Percentiles rank a stretch among this genome's conserved stretches.
These are phyloP conservation scores for Puma concolor DNA, from an alignment of 2,113 vertebrate species.

Conservation along the genomic window DNA sequence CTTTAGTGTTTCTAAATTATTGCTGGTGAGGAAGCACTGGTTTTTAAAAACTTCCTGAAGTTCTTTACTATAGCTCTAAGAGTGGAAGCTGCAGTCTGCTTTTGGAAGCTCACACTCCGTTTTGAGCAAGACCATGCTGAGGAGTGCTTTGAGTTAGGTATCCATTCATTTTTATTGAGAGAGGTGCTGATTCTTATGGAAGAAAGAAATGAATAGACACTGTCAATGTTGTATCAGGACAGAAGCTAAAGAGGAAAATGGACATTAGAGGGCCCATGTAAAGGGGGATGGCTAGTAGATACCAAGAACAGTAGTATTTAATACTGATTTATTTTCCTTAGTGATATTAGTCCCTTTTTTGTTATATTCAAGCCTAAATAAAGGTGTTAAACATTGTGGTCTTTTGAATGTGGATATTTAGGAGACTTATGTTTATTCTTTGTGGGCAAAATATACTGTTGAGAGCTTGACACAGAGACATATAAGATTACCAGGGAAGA, in stretches of 20 bases:
- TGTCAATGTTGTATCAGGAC: neutral
- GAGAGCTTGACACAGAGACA: neutral
- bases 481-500: neutral
- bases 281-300: neutral
- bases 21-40: neutral
- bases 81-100: neutral
- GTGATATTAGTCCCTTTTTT: neutral
- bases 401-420: neutral
- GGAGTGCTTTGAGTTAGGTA: neutral
- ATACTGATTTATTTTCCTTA: slow-evolving; percentile 10
- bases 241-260: neutral
- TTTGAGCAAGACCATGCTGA: neutral
- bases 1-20: neutral
- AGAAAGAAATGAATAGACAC: neutral
- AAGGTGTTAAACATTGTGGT: neutral
- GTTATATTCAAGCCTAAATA: neutral
- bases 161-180: neutral
- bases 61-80: neutral
- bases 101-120: neutral
- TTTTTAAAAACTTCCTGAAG: neutral
- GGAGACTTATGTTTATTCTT: neutral
- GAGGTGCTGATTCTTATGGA: neutral
- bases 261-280: neutral
- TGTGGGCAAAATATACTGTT: neutral
- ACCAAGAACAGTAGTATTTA: neutral